Conservation (phyloP, 2,888 invertebrate genomes). For the Dysmachus trigonus region DNA sequence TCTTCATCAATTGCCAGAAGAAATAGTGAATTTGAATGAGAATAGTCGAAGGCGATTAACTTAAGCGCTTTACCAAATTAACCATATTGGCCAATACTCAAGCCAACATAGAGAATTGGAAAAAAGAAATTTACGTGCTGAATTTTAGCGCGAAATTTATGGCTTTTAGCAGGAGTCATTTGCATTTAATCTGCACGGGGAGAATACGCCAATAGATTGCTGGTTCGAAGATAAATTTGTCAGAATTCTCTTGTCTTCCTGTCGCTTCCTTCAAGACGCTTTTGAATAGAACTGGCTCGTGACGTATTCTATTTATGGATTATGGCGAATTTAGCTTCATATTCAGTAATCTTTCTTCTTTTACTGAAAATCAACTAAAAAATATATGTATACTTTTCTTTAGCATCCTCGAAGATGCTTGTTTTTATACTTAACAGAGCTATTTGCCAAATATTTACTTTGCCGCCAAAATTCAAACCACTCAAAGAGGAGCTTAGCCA, state of each 20-base stretch:
- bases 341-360: background rate
- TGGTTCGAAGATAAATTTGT: background rate
- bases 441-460: background rate
- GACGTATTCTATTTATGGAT: background rate
- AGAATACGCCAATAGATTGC: background rate
- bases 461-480: background rate
- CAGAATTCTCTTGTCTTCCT: background rate
- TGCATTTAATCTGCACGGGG: background rate
- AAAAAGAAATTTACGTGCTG: conserved; percentile 13
- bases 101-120: background rate
- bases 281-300: background rate
- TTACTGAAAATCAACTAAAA: background rate
- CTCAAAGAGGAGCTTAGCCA: background rate
- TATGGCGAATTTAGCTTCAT: background rate
- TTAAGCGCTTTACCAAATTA: conserved; percentile 29
- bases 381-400: background rate
- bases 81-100: background rate
- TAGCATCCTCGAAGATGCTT: background rate
- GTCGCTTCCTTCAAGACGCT: background rate
- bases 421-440: background rate
- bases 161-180: background rate
- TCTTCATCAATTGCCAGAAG: background rate
- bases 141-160: conserved; percentile 5
- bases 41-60: conserved; percentile 20
- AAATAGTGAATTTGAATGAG: conserved; percentile 11